phyloP scores from a whole-genome alignment of 2,888 invertebrate species.

The Eurois occulta region DNA sequence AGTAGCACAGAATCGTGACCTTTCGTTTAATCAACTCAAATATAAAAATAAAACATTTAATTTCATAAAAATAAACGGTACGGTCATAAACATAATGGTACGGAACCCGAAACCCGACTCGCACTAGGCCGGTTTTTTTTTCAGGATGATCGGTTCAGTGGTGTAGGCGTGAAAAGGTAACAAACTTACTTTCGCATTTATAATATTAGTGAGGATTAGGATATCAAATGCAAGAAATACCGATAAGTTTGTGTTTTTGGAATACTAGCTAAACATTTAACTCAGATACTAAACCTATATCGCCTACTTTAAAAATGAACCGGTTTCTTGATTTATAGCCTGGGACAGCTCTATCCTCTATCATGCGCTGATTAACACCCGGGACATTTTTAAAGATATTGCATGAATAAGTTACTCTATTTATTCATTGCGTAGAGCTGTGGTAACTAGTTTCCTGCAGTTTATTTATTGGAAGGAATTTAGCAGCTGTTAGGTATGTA shows the following conservation, averaged over 20 bases:
- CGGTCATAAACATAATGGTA: no score
- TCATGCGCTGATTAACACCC: constrained; percentile 19
- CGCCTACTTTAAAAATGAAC: constrained; percentile 3
- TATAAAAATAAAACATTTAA: no score
- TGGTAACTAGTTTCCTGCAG: not conserved
- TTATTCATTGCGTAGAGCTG: constrained; percentile 1
- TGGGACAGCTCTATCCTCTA: not conserved
- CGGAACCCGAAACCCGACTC: no score
- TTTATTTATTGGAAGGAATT: constrained; percentile 27
- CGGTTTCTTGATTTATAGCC: constrained; percentile 36
- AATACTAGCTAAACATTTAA: not conserved
- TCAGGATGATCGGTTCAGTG: no score
- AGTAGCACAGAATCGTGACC: no score
- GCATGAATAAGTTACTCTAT: constrained; percentile 18
- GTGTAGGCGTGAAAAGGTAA: no score
- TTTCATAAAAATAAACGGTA: no score
- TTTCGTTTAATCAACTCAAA: no score
- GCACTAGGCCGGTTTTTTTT: no score
- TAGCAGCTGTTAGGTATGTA: not conserved
- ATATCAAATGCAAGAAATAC: no score
- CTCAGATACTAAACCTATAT: not conserved
- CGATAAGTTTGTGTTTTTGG: not conserved
- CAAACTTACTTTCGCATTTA: no score
- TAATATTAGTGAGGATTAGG: no score
- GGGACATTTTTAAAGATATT: constrained; percentile 35